phyloP scores from a whole-genome alignment of 2,888 invertebrate genomes.

The Xylophagus ater region DNA sequence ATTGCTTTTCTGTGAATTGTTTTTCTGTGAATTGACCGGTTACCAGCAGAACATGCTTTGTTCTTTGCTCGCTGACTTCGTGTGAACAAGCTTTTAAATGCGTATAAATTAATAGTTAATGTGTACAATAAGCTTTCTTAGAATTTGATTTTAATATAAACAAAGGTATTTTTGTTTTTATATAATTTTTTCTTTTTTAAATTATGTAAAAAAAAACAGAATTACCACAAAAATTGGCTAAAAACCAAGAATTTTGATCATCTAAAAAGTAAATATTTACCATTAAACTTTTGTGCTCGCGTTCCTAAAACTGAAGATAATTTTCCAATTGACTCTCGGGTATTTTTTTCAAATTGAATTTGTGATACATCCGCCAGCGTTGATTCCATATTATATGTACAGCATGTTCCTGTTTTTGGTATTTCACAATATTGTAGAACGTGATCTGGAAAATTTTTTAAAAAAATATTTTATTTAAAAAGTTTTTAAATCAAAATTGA shows the following conservation, averaged over 20 bases:
- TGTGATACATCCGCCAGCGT: conserved; percentile 59
- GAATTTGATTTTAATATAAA: not conserved
- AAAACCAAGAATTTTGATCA: too few relatives aligned
- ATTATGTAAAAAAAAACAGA: not conserved
- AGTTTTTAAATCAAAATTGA: too few relatives aligned
- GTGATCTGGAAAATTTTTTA: conserved; percentile 35
- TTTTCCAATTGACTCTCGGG: conserved; percentile 63
- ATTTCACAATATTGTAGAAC: conserved; percentile 37
- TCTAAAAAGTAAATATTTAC: too few relatives aligned
- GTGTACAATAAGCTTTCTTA: too few relatives aligned
- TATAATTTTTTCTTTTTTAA: not conserved
- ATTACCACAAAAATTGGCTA: too few relatives aligned
- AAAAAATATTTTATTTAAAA: too few relatives aligned
- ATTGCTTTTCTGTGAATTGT: too few relatives aligned
- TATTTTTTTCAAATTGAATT: conserved; percentile 60
- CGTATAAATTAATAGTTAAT: too few relatives aligned
- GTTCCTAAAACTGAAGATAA: conserved; percentile 62
- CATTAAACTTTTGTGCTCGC: conserved; percentile 73
- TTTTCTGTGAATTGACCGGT: too few relatives aligned
- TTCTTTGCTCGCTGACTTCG: too few relatives aligned
- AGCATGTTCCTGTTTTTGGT: conserved; percentile 44
- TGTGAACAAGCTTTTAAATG: too few relatives aligned
- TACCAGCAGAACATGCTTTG: too few relatives aligned
- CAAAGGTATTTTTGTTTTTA: not conserved
- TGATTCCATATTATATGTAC: conserved; percentile 50